phyloP scores from a whole-genome alignment of 2,888 invertebrate genomes.

The Dasysyrphus albostriatus region DNA sequence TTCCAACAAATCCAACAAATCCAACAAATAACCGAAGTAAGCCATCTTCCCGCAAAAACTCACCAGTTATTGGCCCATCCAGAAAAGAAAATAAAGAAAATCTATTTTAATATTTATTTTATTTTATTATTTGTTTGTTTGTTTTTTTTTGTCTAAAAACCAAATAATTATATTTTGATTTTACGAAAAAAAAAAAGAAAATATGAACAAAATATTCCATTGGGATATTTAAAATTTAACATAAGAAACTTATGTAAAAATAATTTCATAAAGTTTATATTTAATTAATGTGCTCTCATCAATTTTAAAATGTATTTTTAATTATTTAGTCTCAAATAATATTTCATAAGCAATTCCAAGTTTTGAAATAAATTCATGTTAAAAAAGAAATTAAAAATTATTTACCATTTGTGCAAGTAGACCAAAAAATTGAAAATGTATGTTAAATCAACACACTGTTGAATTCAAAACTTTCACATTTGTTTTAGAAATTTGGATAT shows the following conservation, averaged over 20 bases:
- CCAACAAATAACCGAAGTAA: conserved; percentile 43
- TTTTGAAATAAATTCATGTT: conserved; percentile 14
- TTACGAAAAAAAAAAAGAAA: not conserved
- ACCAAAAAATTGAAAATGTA: too few species aligned
- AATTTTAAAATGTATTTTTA: conserved; percentile 21
- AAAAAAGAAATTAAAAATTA: not conserved
- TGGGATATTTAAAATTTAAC: conserved; percentile 32
- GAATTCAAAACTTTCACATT: too few species aligned
- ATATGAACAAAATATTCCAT: conserved; percentile 25
- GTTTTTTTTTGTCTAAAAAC: not conserved
- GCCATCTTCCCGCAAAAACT: conserved; percentile 59
- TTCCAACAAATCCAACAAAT: conserved; percentile 50
- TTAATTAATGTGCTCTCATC: conserved; percentile 22
- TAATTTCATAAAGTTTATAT: conserved; percentile 26
- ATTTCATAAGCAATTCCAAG: conserved; percentile 3
- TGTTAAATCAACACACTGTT: too few species aligned
- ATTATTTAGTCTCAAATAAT: conserved; percentile 10
- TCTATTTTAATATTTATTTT: conserved; percentile 26
- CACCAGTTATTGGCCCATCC: conserved; percentile 43
- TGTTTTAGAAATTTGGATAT: too few species aligned
- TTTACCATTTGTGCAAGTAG: not conserved
- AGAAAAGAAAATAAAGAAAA: conserved; percentile 68
- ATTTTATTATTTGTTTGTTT: conserved; percentile 1
- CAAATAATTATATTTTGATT: not conserved
- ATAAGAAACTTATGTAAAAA: conserved; percentile 48